Evolutionary conservation across 1,140 invertebrate genomes (phyloP).

Genomic region (Lithobius niger): DNA sequence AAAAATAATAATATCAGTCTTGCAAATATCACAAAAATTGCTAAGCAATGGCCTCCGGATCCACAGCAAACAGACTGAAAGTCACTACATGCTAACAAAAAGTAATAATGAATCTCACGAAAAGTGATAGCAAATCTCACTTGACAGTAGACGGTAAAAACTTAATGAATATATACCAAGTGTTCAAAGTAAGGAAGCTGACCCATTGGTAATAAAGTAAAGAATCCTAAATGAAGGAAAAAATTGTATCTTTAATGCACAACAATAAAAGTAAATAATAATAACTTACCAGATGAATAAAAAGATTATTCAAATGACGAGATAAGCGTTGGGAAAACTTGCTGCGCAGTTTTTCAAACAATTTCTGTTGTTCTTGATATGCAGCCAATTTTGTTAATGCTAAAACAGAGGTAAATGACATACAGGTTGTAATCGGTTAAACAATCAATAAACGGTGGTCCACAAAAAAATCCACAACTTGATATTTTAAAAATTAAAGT

Average conservation of each 20-base stretch:
- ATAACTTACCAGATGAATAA: constrained; percentile 63
- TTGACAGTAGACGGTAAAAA: not conserved
- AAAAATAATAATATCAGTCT: not conserved
- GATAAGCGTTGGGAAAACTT: constrained; percentile 70
- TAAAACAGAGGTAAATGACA: no score
- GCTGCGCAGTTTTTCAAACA: constrained; percentile 66
- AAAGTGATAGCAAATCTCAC: not conserved
- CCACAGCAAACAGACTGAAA: no score
- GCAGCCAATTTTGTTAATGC: constrained; percentile 52
- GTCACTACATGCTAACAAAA: no score
- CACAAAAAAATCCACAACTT: no score
- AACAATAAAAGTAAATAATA: not conserved
- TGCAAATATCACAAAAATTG: not conserved
- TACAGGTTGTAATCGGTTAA: no score
- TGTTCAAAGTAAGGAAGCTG: no score
- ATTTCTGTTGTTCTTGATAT: constrained; percentile 74
- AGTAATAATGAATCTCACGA: not conserved
- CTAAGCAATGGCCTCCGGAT: no score
- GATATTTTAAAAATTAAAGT: no score
- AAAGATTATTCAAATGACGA: constrained; percentile 80
- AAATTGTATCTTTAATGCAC: not conserved
- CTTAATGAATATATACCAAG: not conserved
- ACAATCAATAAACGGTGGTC: no score
- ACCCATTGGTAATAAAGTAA: no score
- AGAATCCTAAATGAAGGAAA: not conserved